phyloP scores from a whole-genome alignment of 2,797 vertebrate genomes.

The Eulemur rubriventer region DNA sequence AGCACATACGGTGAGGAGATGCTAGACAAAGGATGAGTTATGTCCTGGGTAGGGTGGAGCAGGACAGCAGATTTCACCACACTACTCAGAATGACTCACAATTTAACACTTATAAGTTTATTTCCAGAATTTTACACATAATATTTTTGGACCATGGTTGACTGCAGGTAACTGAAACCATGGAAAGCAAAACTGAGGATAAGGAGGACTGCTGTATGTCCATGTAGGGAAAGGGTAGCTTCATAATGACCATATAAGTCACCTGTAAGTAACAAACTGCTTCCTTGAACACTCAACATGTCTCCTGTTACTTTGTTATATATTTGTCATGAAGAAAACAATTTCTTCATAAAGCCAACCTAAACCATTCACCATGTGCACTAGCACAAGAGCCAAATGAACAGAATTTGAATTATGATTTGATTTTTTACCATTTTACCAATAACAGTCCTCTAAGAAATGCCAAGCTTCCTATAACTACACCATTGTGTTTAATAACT shows the following conservation, averaged over 20 bases:
- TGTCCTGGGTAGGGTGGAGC: background rate
- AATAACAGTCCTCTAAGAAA: background rate
- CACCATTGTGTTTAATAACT: background rate
- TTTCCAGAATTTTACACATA: background rate
- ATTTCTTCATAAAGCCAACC: background rate
- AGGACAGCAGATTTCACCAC: background rate
- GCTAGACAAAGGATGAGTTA: background rate
- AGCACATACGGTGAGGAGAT: accelerated
- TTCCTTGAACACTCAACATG: background rate
- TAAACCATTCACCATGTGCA: background rate
- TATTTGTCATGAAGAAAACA: background rate
- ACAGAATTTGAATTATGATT: background rate
- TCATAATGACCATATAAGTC: background rate
- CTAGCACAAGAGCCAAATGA: background rate
- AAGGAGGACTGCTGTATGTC: background rate
- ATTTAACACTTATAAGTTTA: background rate
- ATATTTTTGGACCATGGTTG: background rate
- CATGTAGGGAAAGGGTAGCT: background rate
- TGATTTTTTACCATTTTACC: background rate
- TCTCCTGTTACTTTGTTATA: background rate
- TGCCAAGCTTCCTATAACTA: background rate
- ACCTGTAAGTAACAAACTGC: background rate
- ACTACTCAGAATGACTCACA: background rate
- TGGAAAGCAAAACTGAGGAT: background rate
- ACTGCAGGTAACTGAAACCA: background rate